Percentiles rank a stretch among this genome's conserved stretches.
phyloP scores from a whole-genome alignment of 1,140 invertebrate genomes.

The Drosophila funebris region DNA sequence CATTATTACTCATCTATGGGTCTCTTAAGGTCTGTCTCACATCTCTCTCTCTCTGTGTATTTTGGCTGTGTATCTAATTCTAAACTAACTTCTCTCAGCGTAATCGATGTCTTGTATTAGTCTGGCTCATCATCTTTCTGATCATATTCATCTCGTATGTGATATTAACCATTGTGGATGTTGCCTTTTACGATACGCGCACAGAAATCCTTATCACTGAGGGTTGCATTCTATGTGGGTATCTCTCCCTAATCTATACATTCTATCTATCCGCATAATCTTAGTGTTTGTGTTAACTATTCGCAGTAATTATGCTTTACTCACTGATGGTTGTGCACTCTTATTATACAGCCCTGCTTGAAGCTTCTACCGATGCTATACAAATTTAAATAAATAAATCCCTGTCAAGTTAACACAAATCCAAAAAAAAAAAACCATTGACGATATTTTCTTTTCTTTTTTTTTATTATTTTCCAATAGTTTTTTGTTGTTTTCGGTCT shows the following conservation, averaged over 20 bases:
- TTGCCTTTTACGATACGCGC: background rate
- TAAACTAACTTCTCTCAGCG: background rate
- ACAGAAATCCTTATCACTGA: slow-evolving; percentile 11
- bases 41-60: background rate
- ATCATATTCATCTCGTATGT: slow-evolving; percentile 20
- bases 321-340: slow-evolving; percentile 31
- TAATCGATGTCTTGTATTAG: slow-evolving; percentile 23
- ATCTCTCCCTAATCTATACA: background rate
- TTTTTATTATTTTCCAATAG: background rate
- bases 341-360: background rate
- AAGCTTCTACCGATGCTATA: background rate
- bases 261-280: background rate
- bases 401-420: background rate
- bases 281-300: no score
- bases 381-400: slow-evolving; percentile 5
- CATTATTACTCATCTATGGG: slow-evolving; percentile 25
- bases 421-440: no score
- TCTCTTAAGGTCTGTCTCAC: slow-evolving; percentile 37
- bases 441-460: no score
- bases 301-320: slow-evolving; percentile 26
- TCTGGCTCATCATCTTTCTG: slow-evolving; percentile 34
- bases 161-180: slow-evolving; percentile 1
- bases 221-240: slow-evolving; percentile 17
- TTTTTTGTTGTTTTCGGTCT: background rate
- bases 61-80: background rate